These are phyloP conservation scores for Heteropelma amictum DNA, from an alignment of 2,888 invertebrate species.

Conservation along the genomic window DNA sequence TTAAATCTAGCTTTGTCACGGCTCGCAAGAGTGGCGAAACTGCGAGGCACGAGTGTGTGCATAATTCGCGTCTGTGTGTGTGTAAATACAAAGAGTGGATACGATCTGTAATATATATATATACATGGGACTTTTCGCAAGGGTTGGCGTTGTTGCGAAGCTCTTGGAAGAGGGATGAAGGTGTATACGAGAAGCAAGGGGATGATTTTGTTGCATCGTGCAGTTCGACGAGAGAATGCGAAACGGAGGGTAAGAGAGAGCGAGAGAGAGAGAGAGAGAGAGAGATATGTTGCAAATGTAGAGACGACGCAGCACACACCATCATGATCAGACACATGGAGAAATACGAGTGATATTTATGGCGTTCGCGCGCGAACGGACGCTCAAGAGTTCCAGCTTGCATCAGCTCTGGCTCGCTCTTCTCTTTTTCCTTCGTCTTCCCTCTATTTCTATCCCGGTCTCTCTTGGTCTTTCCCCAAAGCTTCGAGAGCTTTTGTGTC, in stretches of 20 bases:
- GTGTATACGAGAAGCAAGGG: not conserved
- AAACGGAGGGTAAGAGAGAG: not conserved
- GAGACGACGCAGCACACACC: slow-evolving; percentile 40
- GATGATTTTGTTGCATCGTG: slow-evolving; percentile 9
- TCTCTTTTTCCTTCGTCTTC: not conserved
- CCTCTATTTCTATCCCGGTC: not conserved
- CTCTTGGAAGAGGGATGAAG: slow-evolving; percentile 5
- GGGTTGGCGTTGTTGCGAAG: slow-evolving; percentile 7
- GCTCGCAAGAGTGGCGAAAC: slow-evolving; percentile 52
- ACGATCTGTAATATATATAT: slow-evolving; percentile 26
- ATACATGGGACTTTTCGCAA: slow-evolving; percentile 19
- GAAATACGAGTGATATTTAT: slow-evolving; percentile 62
- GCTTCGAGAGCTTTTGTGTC: slow-evolving; percentile 41
- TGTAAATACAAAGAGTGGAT: not conserved
- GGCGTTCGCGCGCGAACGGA: slow-evolving; percentile 57
- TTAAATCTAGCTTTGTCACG: slow-evolving; percentile 72
- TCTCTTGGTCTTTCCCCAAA: slow-evolving; percentile 11
- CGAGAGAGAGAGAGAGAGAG: slow-evolving; percentile 6
- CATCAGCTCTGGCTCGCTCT: slow-evolving; percentile 39
- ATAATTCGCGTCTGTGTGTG: slow-evolving; percentile 3
- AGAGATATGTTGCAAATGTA: slow-evolving; percentile 19
- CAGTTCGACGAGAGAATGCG: not conserved
- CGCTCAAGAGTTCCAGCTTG: slow-evolving; percentile 54
- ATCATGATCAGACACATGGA: slow-evolving; percentile 29
- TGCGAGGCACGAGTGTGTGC: slow-evolving; percentile 32